A percentile compares a stretch with the other conserved stretches of the same genome.
phyloP scores from a whole-genome alignment of 2,888 invertebrate species.

The Ichneumoninae sp. region DNA sequence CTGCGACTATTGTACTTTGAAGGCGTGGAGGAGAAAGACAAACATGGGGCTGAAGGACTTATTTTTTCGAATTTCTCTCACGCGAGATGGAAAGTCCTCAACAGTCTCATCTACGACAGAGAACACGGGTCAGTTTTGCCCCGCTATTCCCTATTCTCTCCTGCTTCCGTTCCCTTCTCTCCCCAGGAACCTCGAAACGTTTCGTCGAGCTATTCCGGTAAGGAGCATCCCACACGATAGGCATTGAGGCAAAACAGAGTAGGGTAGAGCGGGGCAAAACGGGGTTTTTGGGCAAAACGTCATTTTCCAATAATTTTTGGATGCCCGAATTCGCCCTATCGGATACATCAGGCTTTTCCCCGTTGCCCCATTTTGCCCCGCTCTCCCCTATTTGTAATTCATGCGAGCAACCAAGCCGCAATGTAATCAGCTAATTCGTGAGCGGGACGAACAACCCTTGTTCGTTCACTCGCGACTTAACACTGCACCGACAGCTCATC shows the following conservation, averaged over 20 bases:
- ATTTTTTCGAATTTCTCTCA: background rate
- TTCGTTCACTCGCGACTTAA: background rate
- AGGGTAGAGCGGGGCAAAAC: constrained; percentile 32
- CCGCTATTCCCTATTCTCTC: background rate
- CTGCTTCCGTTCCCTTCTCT: background rate
- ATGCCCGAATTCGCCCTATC: too few relatives aligned
- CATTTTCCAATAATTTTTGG: too few relatives aligned
- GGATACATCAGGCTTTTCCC: too few relatives aligned
- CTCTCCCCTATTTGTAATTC: constrained; percentile 38
- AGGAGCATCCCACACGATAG: constrained; percentile 1
- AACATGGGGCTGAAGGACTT: background rate
- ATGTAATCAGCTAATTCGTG: constrained; percentile 69
- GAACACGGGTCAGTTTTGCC: too few relatives aligned
- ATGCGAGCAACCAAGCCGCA: constrained; percentile 18
- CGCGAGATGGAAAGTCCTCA: background rate
- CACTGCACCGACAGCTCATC: background rate
- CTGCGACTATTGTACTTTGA: background rate
- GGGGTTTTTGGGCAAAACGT: too few relatives aligned
- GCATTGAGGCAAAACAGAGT: constrained; percentile 21
- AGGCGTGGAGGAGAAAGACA: too few relatives aligned
- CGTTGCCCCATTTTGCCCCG: too few relatives aligned
- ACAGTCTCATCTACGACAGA: background rate
- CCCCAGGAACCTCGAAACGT: constrained; percentile 18
- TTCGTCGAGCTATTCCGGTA: constrained; percentile 23
- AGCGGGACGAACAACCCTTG: background rate